Evolutionary conservation across 2,888 invertebrate species (phyloP).

Genomic region (Cepaea hortensis): DNA sequence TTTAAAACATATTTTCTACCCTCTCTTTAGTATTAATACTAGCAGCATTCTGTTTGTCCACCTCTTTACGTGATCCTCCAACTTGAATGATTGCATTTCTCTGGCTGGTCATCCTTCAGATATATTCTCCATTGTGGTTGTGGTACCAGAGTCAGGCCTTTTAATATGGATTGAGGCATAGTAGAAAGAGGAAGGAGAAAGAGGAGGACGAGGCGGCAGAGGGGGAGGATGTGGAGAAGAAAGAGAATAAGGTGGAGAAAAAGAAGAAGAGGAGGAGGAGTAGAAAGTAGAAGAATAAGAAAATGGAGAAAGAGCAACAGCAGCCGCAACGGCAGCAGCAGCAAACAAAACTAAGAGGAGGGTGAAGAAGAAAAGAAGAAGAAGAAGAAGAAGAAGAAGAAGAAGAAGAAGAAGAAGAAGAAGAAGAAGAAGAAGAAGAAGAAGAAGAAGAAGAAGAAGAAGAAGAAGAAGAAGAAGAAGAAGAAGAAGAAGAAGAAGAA

Average conservation of each 20-base stretch:
- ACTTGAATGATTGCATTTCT: too few relatives aligned
- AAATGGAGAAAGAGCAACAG: conserved; percentile 21
- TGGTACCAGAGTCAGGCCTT: too few relatives aligned
- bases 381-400: neutral
- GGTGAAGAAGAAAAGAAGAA: neutral
- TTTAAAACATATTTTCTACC: too few relatives aligned
- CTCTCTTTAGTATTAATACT: too few relatives aligned
- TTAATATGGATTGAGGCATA: neutral
- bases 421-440: neutral
- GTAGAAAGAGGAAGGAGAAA: neutral
- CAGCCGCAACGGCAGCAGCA: neutral
- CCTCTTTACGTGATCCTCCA: too few relatives aligned
- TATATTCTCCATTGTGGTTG: too few relatives aligned
- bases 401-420: neutral
- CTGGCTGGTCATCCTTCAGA: too few relatives aligned
- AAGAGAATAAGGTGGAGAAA: neutral
- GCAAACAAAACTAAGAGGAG: neutral
- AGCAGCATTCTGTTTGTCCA: too few relatives aligned
- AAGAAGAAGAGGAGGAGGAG: neutral
- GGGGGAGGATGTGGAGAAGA: neutral
- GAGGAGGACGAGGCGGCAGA: neutral
- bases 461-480: conserved; percentile 4
- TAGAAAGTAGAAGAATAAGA: neutral
- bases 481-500: neutral
- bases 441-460: conserved; percentile 7